These are phyloP conservation scores for Notiomystis cincta DNA, from an alignment of 2,113 vertebrate genomes.

Conservation along the genomic window DNA sequence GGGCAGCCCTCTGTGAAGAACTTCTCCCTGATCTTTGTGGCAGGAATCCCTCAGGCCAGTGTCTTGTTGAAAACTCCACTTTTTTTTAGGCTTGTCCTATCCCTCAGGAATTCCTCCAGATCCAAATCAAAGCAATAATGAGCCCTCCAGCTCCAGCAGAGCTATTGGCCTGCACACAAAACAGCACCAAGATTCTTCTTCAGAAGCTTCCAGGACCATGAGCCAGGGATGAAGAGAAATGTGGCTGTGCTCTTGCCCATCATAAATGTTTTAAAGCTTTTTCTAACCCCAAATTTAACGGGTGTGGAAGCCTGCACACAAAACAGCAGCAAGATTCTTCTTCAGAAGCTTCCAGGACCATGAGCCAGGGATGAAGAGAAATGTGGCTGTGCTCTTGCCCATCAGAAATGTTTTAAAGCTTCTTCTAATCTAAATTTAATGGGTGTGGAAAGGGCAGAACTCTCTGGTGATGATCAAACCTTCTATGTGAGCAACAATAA, in stretches of 20 bases:
- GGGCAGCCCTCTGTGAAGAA: background rate
- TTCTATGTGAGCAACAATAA: accelerated
- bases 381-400: background rate
- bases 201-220: background rate
- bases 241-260: background rate
- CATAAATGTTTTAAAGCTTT: background rate
- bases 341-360: background rate
- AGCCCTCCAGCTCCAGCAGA: background rate
- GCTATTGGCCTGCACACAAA: background rate
- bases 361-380: background rate
- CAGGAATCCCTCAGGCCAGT: background rate
- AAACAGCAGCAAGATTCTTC: background rate
- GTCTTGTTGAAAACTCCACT: background rate
- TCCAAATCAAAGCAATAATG: background rate
- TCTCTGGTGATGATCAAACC: background rate
- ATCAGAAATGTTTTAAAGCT: background rate
- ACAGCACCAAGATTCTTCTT: background rate
- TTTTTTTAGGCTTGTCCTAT: background rate
- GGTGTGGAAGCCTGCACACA: background rate
- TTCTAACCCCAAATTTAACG: background rate
- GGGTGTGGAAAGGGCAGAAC: accelerated
- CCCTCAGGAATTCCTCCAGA: background rate
- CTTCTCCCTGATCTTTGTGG: background rate
- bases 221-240: background rate
- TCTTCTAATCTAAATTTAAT: background rate